Percentiles rank a stretch among this genome's conserved stretches.
Conservation (phyloP, 2,113 vertebrate genomes). For the Pteruthius melanotis region DNA sequence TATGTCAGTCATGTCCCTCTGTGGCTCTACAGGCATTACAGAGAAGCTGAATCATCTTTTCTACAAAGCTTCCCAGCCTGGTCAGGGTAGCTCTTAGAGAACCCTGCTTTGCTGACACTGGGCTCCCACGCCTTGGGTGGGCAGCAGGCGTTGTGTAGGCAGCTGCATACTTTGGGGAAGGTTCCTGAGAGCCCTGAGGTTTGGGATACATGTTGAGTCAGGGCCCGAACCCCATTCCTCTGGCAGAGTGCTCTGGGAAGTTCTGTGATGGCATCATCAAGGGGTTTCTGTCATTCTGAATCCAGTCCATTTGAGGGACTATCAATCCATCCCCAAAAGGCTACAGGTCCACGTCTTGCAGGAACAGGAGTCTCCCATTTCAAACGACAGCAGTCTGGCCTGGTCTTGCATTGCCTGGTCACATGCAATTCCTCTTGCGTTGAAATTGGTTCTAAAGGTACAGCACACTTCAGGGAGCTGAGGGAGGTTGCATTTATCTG, state of each 20-base stretch:
- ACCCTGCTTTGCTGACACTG: neutral
- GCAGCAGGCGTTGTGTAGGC: neutral
- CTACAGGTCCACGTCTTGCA: neutral
- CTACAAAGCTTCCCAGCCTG: neutral
- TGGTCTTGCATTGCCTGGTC: neutral
- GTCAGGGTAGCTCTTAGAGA: rapidly evolving
- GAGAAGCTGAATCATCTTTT: neutral
- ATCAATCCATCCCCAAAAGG: neutral
- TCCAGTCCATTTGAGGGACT: neutral
- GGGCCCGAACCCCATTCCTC: neutral
- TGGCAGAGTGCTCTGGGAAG: neutral
- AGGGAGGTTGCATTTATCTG: neutral
- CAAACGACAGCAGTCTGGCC: neutral
- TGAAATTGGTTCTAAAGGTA: neutral
- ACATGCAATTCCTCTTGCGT: neutral
- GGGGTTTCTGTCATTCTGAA: neutral
- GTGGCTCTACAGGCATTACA: neutral
- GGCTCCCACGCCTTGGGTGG: rapidly evolving
- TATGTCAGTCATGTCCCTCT: neutral
- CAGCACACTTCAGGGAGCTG: neutral
- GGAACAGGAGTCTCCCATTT: neutral
- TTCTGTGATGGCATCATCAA: neutral
- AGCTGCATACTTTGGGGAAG: neutral
- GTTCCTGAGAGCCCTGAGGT: neutral
- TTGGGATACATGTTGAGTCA: rapidly evolving